Percentiles rank a stretch among this genome's conserved stretches.
These are phyloP conservation scores for Flexamia atlantica DNA, from an alignment of 2,888 invertebrate species.

Conservation along the genomic window DNA sequence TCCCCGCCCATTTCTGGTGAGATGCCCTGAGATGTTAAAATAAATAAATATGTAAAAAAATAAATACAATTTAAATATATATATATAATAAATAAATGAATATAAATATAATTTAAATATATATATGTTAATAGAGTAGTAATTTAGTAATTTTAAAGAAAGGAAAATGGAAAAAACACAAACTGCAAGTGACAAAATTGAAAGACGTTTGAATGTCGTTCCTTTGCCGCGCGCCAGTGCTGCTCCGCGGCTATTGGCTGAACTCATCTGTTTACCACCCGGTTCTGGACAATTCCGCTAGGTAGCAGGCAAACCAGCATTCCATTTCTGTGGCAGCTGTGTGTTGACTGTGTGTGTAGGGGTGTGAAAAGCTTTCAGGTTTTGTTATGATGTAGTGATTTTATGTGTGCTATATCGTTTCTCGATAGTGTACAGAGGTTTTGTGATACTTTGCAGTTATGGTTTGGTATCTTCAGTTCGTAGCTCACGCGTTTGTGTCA, in stretches of 20 bases:
- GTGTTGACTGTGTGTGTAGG: slow-evolving; percentile 58
- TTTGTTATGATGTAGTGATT: slow-evolving; percentile 63
- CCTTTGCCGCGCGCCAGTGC: slow-evolving; percentile 14
- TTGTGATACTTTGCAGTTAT: slow-evolving; percentile 16
- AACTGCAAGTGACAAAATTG: neutral
- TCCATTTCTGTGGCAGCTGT: slow-evolving; percentile 61
- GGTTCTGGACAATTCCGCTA: slow-evolving; percentile 6
- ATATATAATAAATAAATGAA: too few species aligned
- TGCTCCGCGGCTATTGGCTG: slow-evolving; percentile 31
- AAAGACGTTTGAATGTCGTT: neutral
- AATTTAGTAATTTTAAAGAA: too few species aligned
- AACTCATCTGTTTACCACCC: neutral
- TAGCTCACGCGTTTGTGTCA: slow-evolving; percentile 18
- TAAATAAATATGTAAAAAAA: too few species aligned
- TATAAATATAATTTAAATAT: too few species aligned
- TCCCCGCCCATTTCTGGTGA: too few species aligned
- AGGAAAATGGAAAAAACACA: too few species aligned
- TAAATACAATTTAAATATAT: too few species aligned
- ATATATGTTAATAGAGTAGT: too few species aligned
- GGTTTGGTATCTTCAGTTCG: slow-evolving; percentile 39
- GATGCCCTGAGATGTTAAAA: too few species aligned
- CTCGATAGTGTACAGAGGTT: slow-evolving; percentile 32
- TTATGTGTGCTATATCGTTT: slow-evolving; percentile 47
- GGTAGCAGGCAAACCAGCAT: slow-evolving; percentile 41
- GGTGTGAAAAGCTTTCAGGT: slow-evolving; percentile 59